Conservation (phyloP, 2,888 invertebrate genomes). For the Drosophila tripunctata region DNA sequence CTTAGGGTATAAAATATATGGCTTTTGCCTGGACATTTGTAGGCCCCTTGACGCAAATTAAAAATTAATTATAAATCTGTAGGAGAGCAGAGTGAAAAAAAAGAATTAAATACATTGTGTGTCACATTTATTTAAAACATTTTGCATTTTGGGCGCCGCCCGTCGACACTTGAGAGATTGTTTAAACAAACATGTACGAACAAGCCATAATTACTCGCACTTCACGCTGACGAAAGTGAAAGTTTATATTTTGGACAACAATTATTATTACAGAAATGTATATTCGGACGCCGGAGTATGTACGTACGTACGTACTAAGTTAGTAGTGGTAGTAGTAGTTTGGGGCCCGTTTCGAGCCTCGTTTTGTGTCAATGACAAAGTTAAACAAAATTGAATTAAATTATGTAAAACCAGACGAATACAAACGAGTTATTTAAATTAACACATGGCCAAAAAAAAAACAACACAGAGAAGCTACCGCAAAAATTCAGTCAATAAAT, state of each 20-base stretch:
- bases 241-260: conserved; percentile 31
- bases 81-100: neutral
- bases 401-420: conserved; percentile 42
- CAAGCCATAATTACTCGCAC: conserved; percentile 23
- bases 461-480: no score
- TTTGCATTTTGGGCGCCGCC: neutral
- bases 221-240: conserved; percentile 44
- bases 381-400: conserved; percentile 44
- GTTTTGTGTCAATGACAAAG: conserved; percentile 52
- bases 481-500: conserved; percentile 12
- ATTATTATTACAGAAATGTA: conserved; percentile 40
- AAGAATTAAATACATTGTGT: conserved; percentile 10
- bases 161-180: conserved; percentile 7
- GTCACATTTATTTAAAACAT: conserved; percentile 23
- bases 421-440: conserved; percentile 44
- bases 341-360: conserved; percentile 14
- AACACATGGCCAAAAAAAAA: conserved; percentile 17
- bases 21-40: neutral
- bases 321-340: conserved; percentile 5
- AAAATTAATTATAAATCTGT: conserved; percentile 9
- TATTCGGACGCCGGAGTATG: neutral
- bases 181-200: conserved; percentile 14
- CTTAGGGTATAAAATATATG: neutral
- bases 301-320: neutral
- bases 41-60: conserved; percentile 1